Base-by-base conservation (phyloP, 2,888 invertebrate species). In the Phymatocera aterrima region DNA sequence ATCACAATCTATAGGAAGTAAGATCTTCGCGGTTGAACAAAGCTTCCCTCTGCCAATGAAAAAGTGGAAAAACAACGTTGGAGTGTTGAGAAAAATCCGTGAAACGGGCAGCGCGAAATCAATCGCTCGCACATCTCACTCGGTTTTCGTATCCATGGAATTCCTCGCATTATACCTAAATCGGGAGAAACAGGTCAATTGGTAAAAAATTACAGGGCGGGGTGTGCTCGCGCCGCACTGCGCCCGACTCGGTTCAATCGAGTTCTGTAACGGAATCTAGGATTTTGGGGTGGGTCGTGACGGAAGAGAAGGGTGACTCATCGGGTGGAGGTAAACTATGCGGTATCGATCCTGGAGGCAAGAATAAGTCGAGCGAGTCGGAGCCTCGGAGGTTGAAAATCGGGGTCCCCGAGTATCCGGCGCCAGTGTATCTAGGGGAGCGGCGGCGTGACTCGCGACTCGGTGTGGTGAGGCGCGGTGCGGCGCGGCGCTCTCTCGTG, bases 251-350 rank as follows among this genome's bases (percentile, higher is more conserved):
- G 15, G 31, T n/a, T n/a, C n/a, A n/a, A n/a, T n/a, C n/a, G n/a
- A n/a, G 18, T 72, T n/a, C 15, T n/a, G 57, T 24, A 43, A 57
- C 57, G 57, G 75, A 60, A 75, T 75, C 40, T 57, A 12, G 21
- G 75, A n/a, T n/a, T 21, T 78, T 78, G 54, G 78, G 68, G 78
- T 54, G 65, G 78, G 68, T 57, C 68, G 34, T 54, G 68, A n/a
- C 15, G n/a, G n/a, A 34, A 28, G 68, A 37, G 31, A 18, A 54
- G 68, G 68, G 78, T 78, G 78, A 78, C 51, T 78, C 78, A 78
- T 77, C 57, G 78, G 24, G 68, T 31, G 31, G 3, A 12, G 54
- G 31, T 28, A 28, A 57, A 72, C 48, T 72, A 51, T 40, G n/a
- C n/a, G 40, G 57, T 75, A 75, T 75, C 75, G 75, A 75, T 75